Evolutionary conservation across 2,113 vertebrate genomes (phyloP), one percentile per base, ranked within the genome.

Genomic region (Psephotus haematonotus): DNA sequence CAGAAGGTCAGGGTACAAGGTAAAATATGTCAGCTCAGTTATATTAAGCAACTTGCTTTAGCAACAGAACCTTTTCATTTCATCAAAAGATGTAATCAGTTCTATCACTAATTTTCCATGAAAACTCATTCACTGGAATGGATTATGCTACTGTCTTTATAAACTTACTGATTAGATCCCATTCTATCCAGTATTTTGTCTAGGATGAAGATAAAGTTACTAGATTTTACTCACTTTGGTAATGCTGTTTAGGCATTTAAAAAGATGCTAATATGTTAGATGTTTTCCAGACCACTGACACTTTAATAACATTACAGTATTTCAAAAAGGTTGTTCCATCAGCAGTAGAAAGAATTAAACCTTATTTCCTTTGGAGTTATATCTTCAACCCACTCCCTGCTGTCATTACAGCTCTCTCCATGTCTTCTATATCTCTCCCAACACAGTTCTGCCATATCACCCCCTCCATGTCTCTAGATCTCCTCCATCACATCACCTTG

Each of bases 1-100:
- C 83, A 91, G 95, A 96, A 97, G 92, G 95, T 96, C 92, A 90
- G 53, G 88, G 47, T 62, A 94, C 33, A 62, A 95, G 65, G 90
- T 96, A 93, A 92, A 94, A 93, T 53, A 86, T 19, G 50, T 65
- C 64, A 69, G 44, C 59, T 83, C 62, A 37, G 65, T 94, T 95
- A 65, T 49, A 88, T 64, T 81, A 82, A 80, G 68, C 1, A 12
- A 75, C 62, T 84, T 93, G 60, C 62, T 94, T 86, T 79, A 94
- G 86, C 60, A 84, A 84, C 74, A 90, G 63, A 96, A 95, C 55
- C 65, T 88, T 94, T 88, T 46, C 29, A 71, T 94, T 92, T 90
- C 43, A 72, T 90, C 60, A 76, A 71, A 95, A 87, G 55, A 94
- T 49, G 28, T 52, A 93, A 95, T 92, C 74, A 84, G 57, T 88